Evolutionary conservation across 2,797 vertebrate genomes (phyloP).

Genomic region (Pipistrellus nathusii): DNA sequence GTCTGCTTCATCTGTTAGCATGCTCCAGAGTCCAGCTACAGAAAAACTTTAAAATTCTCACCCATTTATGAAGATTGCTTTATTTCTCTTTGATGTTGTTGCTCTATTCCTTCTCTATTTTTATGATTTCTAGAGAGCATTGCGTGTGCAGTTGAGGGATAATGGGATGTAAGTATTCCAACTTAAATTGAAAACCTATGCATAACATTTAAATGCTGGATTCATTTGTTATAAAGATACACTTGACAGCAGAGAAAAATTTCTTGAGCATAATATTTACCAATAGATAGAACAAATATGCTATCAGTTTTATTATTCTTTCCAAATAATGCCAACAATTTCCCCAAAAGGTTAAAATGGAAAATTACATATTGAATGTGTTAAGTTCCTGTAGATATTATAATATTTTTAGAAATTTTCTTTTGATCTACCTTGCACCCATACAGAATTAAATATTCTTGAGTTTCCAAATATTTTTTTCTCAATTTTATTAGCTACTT

Average conservation of each 20-base stretch:
- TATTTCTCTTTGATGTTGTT: neutral
- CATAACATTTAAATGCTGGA: neutral
- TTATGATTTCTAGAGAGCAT: neutral
- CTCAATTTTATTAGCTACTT: neutral
- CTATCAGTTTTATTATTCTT: neutral
- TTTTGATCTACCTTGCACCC: neutral
- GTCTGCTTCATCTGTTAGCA: neutral
- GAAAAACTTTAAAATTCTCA: neutral
- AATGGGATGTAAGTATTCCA: neutral
- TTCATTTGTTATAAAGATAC: conserved; percentile 5
- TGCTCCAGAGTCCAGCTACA: neutral
- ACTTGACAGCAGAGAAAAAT: conserved; percentile 6
- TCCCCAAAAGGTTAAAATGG: neutral
- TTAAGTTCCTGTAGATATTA: neutral
- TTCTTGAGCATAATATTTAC: neutral
- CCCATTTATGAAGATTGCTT: neutral
- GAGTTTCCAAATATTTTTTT: neutral
- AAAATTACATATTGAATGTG: neutral
- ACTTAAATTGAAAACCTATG: conserved; percentile 22
- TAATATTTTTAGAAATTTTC: neutral
- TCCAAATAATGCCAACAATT: neutral
- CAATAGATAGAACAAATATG: neutral
- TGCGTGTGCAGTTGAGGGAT: neutral
- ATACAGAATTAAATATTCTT: neutral
- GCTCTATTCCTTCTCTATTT: neutral